phyloP scores from a whole-genome alignment of 2,113 vertebrate species.

The Turdus rufiventris region DNA sequence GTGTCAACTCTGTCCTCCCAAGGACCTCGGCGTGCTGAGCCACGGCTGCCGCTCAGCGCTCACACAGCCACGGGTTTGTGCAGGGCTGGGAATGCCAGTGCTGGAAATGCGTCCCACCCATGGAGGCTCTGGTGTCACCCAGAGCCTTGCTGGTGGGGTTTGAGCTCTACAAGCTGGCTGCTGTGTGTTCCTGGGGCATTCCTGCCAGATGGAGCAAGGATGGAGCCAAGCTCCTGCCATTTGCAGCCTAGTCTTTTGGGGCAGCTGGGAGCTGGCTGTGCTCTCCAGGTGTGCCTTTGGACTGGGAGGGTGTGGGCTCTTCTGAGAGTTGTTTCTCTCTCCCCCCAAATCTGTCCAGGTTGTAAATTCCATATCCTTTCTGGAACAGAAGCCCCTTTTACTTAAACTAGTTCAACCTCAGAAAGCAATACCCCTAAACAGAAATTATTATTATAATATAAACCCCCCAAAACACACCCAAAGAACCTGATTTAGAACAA shows the following conservation, averaged over 20 bases:
- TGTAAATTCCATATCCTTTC: background rate
- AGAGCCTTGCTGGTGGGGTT: background rate
- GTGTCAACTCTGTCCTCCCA: background rate
- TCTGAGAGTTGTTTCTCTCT: background rate
- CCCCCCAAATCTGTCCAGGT: background rate
- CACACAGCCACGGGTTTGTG: fast-evolving
- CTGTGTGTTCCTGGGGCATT: background rate
- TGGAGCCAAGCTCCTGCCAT: fast-evolving
- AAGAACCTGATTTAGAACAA: slow-evolving; percentile 65
- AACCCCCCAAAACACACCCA: background rate
- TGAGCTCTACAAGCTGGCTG: background rate
- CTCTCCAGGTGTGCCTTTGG: background rate
- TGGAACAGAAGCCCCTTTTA: background rate
- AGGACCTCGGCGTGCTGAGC: background rate
- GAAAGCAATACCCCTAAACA: background rate
- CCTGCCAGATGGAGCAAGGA: background rate
- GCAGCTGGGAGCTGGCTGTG: background rate
- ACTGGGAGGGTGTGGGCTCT: background rate
- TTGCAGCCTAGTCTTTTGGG: fast-evolving
- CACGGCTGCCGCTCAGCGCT: background rate
- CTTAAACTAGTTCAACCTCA: background rate
- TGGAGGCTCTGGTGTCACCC: background rate
- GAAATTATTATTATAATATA: background rate
- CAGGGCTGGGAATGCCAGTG: background rate
- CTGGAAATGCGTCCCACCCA: background rate